Evolutionary conservation across 2,113 vertebrate genomes (phyloP), one percentile per base, ranked within the genome.

Genomic region (Poeciliopsis prolifica): DNA sequence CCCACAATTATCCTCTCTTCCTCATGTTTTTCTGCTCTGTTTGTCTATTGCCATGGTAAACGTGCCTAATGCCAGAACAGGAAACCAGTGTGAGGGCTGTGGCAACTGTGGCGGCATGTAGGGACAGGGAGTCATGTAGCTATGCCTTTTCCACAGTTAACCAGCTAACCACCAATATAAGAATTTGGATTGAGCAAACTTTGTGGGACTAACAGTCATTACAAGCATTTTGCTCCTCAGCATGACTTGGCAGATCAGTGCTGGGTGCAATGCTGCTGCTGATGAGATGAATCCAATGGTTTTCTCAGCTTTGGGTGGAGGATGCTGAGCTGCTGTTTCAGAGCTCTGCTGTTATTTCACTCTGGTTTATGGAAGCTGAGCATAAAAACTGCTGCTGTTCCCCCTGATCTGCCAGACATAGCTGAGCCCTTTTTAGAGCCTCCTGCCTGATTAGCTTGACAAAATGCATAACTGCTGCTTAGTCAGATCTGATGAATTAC

Each of bases 41-140:
- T 89, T 85, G 64, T 72, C 33, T 42, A 37, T 90, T 58, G 28
- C 89, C 90, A 91, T 88, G 89, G 90, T 48, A 63, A 89, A 64
- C 22, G 54, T 22, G 51, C 14, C 77, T 42, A 26, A 68, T 68
- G 85, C 83, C 88, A 88, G 77, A 67, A 75, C 85, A 89, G 88
- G 86, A 91, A 91, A 80, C 90, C 85, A 82, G 64, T 33, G n/a
- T 65, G 75, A 86, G 72, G 82, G 79, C 44, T 87, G 85, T 64
- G 87, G 89, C 74, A 1, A 17, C 72, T 75, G 65, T 61, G 82
- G 78, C 65, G 40, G 74, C 37, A 72, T 10, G 64, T 60, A 37
- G 67, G 83, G 62, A 80, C 40, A 61, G 88, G 84, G 42, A 74
- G 37, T 88, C 62, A 74, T 76, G 81, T 12, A 48, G 66, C 35